Percentiles rank a stretch among this genome's conserved stretches.
Conservation (phyloP, 2,797 vertebrate species). For the Danio tinwini region DNA sequence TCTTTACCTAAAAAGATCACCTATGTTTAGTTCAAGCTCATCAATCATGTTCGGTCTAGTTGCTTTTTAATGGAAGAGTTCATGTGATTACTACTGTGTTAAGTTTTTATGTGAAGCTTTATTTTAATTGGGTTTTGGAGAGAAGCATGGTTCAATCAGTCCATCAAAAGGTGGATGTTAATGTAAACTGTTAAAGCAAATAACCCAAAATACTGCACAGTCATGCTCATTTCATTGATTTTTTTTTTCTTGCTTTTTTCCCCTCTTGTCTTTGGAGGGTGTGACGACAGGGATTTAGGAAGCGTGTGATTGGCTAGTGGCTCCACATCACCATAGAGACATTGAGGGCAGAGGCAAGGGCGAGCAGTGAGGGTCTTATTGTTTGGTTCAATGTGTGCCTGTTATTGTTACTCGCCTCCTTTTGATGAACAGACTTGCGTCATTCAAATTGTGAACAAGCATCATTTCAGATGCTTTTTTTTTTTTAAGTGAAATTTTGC, state of each 20-base stretch:
- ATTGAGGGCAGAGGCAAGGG: constrained; percentile 32
- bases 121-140: neutral
- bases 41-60: no score
- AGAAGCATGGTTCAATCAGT: neutral
- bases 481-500: neutral
- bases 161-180: no score
- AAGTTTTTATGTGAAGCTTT: neutral
- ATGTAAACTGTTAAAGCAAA: neutral
- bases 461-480: neutral
- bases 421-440: neutral
- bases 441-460: neutral
- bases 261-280: constrained; percentile 28
- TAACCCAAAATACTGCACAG: constrained; percentile 32
- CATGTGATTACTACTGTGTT: neutral
- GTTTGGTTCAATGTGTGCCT: constrained; percentile 24
- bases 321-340: constrained; percentile 45
- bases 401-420: constrained; percentile 7
- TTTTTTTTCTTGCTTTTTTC: neutral
- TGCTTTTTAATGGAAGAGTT: no score
- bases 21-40: no score
- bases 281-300: constrained; percentile 17
- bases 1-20: no score
- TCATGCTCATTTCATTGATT: constrained; percentile 50
- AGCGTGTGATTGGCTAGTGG: constrained; percentile 21
- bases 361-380: constrained; percentile 16